Percentiles rank a stretch among this genome's conserved stretches.
These are phyloP conservation scores for Drosophila subpulchrella DNA, from an alignment of 1,140 invertebrate genomes.

Conservation along the genomic window DNA sequence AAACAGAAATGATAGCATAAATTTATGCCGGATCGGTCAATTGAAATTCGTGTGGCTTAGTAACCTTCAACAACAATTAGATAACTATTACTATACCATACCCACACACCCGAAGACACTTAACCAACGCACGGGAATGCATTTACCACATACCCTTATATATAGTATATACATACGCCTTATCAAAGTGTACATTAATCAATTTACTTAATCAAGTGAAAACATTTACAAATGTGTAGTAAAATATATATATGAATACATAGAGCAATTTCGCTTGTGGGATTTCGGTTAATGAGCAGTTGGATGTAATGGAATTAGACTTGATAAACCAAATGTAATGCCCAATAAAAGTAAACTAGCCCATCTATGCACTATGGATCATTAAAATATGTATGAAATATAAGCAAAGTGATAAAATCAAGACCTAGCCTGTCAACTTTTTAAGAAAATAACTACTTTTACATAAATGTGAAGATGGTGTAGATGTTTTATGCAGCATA, in stretches of 20 bases:
- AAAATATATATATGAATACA: conserved; percentile 20
- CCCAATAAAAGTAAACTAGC: neutral
- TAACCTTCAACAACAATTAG: conserved; percentile 5
- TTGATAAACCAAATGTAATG: neutral
- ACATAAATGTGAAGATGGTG: neutral
- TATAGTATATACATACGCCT: conserved; percentile 15
- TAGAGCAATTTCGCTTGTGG: conserved; percentile 5
- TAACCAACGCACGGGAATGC: neutral
- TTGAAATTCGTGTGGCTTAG: conserved; percentile 14
- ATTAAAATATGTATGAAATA: neutral
- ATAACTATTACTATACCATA: conserved; percentile 1
- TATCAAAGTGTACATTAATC: conserved; percentile 35
- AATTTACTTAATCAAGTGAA: conserved; percentile 39
- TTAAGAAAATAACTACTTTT: no score
- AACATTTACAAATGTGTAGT: conserved; percentile 33
- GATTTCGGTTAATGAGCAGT: conserved; percentile 5
- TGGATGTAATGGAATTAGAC: neutral
- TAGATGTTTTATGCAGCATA: neutral
- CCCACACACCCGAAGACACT: neutral
- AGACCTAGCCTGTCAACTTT: no score
- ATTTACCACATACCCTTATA: neutral
- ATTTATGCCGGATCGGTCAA: conserved; percentile 6
- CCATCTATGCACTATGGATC: neutral
- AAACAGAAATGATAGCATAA: neutral
- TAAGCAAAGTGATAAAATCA: neutral